Conservation (phyloP, 2,797 vertebrate genomes). For the Platalea minor region DNA sequence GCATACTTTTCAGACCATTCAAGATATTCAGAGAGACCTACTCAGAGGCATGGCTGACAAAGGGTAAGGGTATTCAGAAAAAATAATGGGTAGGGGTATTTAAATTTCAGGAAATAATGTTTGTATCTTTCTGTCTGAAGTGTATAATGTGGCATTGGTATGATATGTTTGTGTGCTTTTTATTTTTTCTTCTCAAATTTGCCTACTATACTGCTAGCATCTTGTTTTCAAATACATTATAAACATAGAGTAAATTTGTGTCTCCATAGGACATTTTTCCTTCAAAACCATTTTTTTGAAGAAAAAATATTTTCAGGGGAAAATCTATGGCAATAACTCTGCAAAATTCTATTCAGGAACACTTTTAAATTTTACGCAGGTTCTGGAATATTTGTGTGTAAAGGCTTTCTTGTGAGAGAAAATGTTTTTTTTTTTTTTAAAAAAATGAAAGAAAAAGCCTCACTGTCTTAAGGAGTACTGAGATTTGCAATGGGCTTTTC, state of each 20-base stretch:
- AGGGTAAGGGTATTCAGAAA: neutral
- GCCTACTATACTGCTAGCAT: neutral
- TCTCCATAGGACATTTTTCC: neutral
- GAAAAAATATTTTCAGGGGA: neutral
- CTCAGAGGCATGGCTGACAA: neutral
- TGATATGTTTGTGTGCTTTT: neutral
- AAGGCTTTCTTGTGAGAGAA: neutral
- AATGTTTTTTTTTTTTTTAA: neutral
- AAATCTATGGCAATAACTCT: neutral
- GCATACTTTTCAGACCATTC: neutral
- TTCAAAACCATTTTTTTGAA: neutral
- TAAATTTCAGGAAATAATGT: neutral
- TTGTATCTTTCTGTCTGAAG: neutral
- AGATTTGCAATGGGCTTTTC: neutral
- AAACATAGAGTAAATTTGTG: neutral
- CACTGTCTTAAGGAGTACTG: neutral
- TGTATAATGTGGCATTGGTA: neutral
- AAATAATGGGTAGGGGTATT: neutral
- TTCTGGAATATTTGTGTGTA: neutral
- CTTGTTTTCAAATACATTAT: neutral
- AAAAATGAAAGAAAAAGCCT: neutral
- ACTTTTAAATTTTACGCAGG: neutral
- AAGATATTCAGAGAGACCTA: neutral
- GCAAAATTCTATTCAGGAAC: neutral
- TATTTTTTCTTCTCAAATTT: neutral